Evolutionary conservation across 1,140 invertebrate species (phyloP).

Genomic region (Caenorhabditis briggsae): DNA sequence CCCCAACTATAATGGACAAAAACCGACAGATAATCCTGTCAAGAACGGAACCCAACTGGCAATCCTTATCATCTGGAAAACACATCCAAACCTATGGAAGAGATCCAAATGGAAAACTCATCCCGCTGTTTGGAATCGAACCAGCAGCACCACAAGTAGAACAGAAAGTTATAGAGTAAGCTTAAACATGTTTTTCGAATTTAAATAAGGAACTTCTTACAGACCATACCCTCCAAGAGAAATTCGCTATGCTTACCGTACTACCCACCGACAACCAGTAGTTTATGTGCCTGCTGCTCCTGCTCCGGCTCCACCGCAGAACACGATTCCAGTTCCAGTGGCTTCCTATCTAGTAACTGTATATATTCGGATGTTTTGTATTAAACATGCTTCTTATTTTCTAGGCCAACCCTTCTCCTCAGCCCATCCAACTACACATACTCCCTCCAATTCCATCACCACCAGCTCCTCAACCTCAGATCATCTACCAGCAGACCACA

Average conservation of each 20-base stretch:
- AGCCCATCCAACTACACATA: constrained; percentile 3
- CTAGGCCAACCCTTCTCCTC: background rate
- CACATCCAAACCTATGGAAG: constrained; percentile 29
- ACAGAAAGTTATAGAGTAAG: background rate
- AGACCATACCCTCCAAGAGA: constrained; percentile 4
- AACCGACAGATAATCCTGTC: constrained; percentile 52
- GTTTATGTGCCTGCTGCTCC: constrained; percentile 50
- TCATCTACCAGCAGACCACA: constrained; percentile 22
- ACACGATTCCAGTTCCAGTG: background rate
- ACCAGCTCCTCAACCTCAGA: background rate
- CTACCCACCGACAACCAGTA: background rate
- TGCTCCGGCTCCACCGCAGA: background rate
- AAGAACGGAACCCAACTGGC: constrained; percentile 31
- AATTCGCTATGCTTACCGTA: constrained; percentile 45
- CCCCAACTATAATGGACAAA: constrained; percentile 30
- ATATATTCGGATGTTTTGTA: background rate
- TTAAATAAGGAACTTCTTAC: background rate
- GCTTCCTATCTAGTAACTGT: constrained; percentile 56
- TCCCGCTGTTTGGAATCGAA: background rate
- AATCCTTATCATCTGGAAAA: background rate
- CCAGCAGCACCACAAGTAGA: background rate
- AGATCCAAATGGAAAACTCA: constrained; percentile 33
- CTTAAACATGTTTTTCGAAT: background rate
- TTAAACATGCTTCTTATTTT: background rate
- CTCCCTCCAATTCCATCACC: constrained; percentile 21